Evolutionary conservation across 2,797 vertebrate genomes (phyloP).

Genomic region (Karalla daura): DNA sequence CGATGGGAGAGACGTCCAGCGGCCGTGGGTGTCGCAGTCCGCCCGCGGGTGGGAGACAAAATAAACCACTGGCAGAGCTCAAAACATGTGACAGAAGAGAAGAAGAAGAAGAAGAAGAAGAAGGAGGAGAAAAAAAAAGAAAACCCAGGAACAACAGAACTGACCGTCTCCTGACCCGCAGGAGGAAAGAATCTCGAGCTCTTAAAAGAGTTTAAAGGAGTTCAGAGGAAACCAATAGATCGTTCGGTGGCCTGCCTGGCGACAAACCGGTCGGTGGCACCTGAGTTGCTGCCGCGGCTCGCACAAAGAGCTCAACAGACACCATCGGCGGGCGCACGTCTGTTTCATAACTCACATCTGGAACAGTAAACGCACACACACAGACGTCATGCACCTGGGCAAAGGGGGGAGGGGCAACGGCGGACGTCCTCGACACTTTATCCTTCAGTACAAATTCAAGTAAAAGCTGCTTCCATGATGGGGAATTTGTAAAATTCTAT

Average conservation of each 20-base stretch:
- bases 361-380: slow-evolving; percentile 44
- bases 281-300: slow-evolving; percentile 35
- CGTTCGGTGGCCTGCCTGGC: too few species aligned
- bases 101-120: slow-evolving; percentile 1
- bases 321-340: slow-evolving; percentile 19
- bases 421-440: slow-evolving; percentile 11
- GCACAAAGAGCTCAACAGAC: slow-evolving; percentile 62
- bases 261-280: not conserved
- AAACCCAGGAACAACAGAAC: slow-evolving; percentile 1
- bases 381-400: slow-evolving; percentile 39
- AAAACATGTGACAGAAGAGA: slow-evolving; percentile 37
- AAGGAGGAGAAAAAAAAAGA: not conserved
- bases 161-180: slow-evolving; percentile 76
- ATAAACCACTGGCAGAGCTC: slow-evolving; percentile 49
- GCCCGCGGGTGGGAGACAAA: slow-evolving; percentile 60
- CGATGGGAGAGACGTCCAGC: slow-evolving; percentile 24
- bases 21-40: slow-evolving; percentile 14
- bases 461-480: slow-evolving; percentile 12
- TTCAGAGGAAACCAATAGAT: not conserved
- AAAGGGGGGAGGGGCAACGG: slow-evolving; percentile 19
- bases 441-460: slow-evolving; percentile 43
- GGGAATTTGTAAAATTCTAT: not conserved
- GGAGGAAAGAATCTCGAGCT: slow-evolving; percentile 28
- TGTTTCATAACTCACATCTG: slow-evolving; percentile 75
- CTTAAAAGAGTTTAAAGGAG: not conserved